phyloP scores from a whole-genome alignment of 2,113 vertebrate genomes.

The Toxostoma redivivum region DNA sequence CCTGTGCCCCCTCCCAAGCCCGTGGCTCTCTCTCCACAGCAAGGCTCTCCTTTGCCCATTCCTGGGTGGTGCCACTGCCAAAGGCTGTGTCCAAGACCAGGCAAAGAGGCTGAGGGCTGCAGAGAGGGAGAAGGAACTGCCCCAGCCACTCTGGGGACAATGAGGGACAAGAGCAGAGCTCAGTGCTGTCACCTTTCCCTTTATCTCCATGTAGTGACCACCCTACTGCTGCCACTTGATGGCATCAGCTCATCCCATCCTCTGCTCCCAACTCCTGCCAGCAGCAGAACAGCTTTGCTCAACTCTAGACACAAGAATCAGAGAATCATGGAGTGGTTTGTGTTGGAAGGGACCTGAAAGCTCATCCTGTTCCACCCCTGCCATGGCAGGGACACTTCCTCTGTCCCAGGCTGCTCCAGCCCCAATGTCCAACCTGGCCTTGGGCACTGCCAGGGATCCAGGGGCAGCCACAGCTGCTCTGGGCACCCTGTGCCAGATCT shows the following conservation, averaged over 20 bases:
- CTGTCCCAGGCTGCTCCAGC: neutral
- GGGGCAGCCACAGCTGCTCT: neutral
- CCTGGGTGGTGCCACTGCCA: constrained; percentile 70
- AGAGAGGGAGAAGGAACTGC: constrained; percentile 68
- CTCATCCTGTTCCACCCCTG: neutral
- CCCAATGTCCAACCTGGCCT: neutral
- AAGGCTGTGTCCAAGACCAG: constrained; percentile 63
- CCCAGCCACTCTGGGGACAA: constrained; percentile 73
- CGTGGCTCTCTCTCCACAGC: neutral
- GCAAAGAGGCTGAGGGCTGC: constrained; percentile 61
- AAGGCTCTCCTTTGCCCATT: constrained; percentile 69
- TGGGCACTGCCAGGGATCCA: neutral
- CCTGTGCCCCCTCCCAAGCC: neutral
- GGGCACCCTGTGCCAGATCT: neutral
- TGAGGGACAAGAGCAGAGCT: neutral
- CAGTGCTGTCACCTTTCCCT: neutral
- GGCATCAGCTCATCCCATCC: neutral
- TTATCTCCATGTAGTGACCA: neutral
- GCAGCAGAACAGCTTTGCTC: neutral
- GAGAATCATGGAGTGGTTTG: neutral
- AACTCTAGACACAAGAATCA: neutral
- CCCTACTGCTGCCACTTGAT: neutral
- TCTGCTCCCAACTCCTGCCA: neutral
- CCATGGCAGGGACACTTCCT: neutral
- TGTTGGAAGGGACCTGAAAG: neutral